These are phyloP conservation scores for Rapana venosa DNA, from an alignment of 2,888 invertebrate genomes.

Conservation along the genomic window DNA sequence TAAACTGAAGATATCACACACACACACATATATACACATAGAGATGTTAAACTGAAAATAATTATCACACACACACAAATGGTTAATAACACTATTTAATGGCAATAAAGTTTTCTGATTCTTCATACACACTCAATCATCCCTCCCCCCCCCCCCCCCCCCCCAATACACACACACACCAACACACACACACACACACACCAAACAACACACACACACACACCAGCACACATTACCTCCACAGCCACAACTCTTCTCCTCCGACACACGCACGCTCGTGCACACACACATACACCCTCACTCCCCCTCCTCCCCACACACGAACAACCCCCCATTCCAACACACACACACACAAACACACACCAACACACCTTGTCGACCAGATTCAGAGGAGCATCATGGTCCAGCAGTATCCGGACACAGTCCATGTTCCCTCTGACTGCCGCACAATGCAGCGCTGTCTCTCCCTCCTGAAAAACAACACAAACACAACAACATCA, in stretches of 20 bases:
- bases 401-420: slow-evolving; percentile 80
- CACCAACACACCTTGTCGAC: slow-evolving; percentile 77
- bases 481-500: background rate
- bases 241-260: too few species aligned
- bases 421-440: slow-evolving; percentile 81
- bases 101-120: too few species aligned
- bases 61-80: too few species aligned
- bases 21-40: too few species aligned
- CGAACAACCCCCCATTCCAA: background rate
- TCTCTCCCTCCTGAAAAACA: slow-evolving; percentile 80
- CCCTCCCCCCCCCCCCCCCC: too few species aligned
- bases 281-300: background rate
- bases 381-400: slow-evolving; percentile 80
- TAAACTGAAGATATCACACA: too few species aligned
- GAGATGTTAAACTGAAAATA: too few species aligned
- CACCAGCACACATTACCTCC: background rate
- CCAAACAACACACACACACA: background rate
- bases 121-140: too few species aligned
- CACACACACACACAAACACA: background rate
- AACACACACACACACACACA: background rate
- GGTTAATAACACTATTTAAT: too few species aligned
- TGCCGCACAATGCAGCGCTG: slow-evolving; percentile 81
- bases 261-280: background rate
- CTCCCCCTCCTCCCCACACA: background rate
- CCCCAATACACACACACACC: background rate